These are phyloP conservation scores for Catocala nupta DNA, from an alignment of 2,888 invertebrate species.

Conservation along the genomic window DNA sequence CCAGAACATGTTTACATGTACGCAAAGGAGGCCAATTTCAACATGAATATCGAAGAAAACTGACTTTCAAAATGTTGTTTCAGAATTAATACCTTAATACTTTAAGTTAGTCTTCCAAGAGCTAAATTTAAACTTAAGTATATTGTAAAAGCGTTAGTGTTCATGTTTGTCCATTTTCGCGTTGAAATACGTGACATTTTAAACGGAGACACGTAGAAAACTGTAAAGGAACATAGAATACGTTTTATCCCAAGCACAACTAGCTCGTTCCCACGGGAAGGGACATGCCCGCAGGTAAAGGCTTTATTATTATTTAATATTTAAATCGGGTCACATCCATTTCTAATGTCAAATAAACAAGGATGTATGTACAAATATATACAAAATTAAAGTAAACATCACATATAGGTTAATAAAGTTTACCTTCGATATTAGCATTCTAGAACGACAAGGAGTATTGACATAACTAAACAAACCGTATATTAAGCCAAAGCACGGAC, in stretches of 20 bases:
- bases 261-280: too few species aligned
- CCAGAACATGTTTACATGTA: constrained; percentile 38
- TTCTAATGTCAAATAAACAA: not conserved
- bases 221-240: too few species aligned
- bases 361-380: not conserved
- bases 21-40: constrained; percentile 25
- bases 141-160: too few species aligned
- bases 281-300: too few species aligned
- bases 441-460: constrained; percentile 17
- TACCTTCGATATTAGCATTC: constrained; percentile 21
- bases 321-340: not conserved
- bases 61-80: not conserved
- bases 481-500: constrained; percentile 12
- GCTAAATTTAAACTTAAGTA: too few species aligned
- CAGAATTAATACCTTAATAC: too few species aligned
- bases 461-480: constrained; percentile 24
- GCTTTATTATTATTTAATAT: too few species aligned
- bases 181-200: too few species aligned
- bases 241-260: too few species aligned
- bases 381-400: constrained; percentile 5
- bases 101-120: too few species aligned
- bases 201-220: too few species aligned
- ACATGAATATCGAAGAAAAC: constrained; percentile 8
- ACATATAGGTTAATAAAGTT: constrained; percentile 23
- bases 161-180: too few species aligned